Conservation (phyloP, 2,113 vertebrate species). For the Notothenia coriiceps region DNA sequence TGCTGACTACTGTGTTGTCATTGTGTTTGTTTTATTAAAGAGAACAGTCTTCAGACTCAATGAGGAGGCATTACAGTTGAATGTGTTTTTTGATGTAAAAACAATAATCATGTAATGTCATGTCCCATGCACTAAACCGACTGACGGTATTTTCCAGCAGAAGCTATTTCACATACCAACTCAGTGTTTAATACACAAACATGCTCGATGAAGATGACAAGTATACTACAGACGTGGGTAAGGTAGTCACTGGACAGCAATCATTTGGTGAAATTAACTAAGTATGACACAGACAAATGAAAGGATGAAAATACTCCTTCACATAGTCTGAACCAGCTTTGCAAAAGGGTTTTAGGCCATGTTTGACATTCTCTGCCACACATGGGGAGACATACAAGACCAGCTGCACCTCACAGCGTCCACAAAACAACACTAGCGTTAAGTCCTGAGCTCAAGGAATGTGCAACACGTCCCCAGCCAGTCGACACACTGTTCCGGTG, state of each 20-base stretch:
- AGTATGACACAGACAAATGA: slow-evolving; percentile 37
- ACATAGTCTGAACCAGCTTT: slow-evolving; percentile 45
- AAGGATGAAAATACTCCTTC: slow-evolving; percentile 30
- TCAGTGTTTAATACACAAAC: slow-evolving; percentile 54
- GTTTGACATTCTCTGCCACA: slow-evolving; percentile 32
- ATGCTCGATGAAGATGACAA: slow-evolving; percentile 64
- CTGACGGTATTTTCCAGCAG: slow-evolving; percentile 52
- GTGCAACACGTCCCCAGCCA: slow-evolving; percentile 80
- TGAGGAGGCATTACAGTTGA: slow-evolving; percentile 9
- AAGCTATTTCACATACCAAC: slow-evolving; percentile 69
- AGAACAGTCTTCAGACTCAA: slow-evolving; percentile 24
- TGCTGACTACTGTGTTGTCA: slow-evolving; percentile 6
- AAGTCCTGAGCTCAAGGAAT: slow-evolving; percentile 85
- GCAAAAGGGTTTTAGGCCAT: slow-evolving; percentile 44
- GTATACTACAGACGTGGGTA: slow-evolving; percentile 17
- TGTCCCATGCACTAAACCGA: slow-evolving; percentile 51
- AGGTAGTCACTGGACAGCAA: slow-evolving; percentile 35
- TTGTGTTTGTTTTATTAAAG: slow-evolving; percentile 23
- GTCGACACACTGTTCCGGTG: slow-evolving; percentile 34
- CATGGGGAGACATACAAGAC: slow-evolving; percentile 31
- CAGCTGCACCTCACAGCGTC: slow-evolving; percentile 59
- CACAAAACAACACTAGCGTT: slow-evolving; percentile 67
- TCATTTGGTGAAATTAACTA: slow-evolving; percentile 34
- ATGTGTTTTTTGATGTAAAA: slow-evolving; percentile 38
- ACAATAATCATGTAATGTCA: slow-evolving; percentile 22